Base-by-base conservation (phyloP, 2,888 invertebrate species). In the Emmelina monodactyla region DNA sequence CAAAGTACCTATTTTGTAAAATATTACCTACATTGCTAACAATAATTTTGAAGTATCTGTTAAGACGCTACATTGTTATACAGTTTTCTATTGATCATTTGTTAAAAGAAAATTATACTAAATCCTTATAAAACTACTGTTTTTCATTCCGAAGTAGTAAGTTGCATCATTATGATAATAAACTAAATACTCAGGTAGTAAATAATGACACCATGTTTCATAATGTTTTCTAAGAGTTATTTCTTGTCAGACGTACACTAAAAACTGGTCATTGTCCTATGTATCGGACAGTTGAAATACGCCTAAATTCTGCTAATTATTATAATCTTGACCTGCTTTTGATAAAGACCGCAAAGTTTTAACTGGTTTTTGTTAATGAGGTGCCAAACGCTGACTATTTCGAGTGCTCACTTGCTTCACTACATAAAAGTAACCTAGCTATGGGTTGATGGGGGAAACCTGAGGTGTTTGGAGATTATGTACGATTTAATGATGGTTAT, bases 21-120 rank as follows among this genome's bases (percentile, higher is more conserved):
- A 75, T 78, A 79, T 75, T 75, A 73, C 73, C 70, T 75, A 73
- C 79, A 78, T 63, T 67, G 66, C 73, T 76, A 76, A 76, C 76
- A 70, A 72, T 78, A 70, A 72, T 76, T 73, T 76, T 66, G 72
- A 71, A 71, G 67, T 76, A 78, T 76, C 71, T 76, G 75, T 78
- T 78, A 78, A 78, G 78, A 76, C 64, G 66, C 76, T 78, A 75
- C 78, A 63, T 79, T 79, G 79, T 79, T 78, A 78, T 79, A 76
- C 78, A 79, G 76, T 79, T 79, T 79, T 79, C 78, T 79, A 79
- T 79, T 79, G 79, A 79, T 78, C 75, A 79, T 79, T 79, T 79
- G 79, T 79, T 79, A 78, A 78, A 73, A 78, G 78, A 79, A 79
- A 79, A 79, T 79, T 79, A 79, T 78, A 79, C 79, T 78, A 78